These are phyloP conservation scores for Drosophila bocki DNA, from an alignment of 1,140 invertebrate genomes.

Conservation along the genomic window DNA sequence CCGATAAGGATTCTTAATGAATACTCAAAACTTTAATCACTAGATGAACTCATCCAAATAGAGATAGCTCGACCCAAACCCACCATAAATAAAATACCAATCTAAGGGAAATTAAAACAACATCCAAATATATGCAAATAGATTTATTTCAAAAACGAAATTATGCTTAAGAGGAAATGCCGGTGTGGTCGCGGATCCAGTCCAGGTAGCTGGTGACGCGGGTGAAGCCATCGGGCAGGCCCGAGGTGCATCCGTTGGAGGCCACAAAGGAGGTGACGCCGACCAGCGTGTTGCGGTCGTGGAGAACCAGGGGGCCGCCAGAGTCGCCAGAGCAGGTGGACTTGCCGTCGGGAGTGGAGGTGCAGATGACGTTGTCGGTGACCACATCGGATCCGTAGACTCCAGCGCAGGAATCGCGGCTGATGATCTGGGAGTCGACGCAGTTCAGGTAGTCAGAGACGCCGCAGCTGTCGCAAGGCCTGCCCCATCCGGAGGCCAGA, in stretches of 20 bases:
- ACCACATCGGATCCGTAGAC: slow-evolving; percentile 57
- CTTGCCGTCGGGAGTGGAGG: slow-evolving; percentile 36
- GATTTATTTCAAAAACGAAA: background rate
- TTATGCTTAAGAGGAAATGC: slow-evolving; percentile 41
- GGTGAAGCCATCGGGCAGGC: slow-evolving; percentile 85
- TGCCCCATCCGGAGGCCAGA: slow-evolving; percentile 42
- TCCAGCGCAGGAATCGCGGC: slow-evolving; percentile 10
- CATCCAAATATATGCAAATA: background rate
- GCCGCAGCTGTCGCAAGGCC: slow-evolving; percentile 12
- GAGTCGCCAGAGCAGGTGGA: slow-evolving; percentile 85
- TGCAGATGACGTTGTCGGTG: slow-evolving; percentile 52
- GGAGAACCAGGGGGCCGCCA: slow-evolving; percentile 86
- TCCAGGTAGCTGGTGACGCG: slow-evolving; percentile 86
- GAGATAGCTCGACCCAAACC: background rate
- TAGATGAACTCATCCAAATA: no score
- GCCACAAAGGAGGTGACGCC: slow-evolving; percentile 85
- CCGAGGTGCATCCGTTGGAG: slow-evolving; percentile 38
- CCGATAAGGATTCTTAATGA: background rate
- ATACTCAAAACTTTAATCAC: no score
- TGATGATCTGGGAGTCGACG: slow-evolving; percentile 48
- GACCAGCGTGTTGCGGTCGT: slow-evolving; percentile 80
- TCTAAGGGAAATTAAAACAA: background rate
- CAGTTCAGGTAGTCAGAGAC: slow-evolving; percentile 48
- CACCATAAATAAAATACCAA: background rate
- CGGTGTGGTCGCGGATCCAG: slow-evolving; percentile 85